Evolutionary conservation across 1,140 invertebrate species (phyloP).

Genomic region (Formica selysi): DNA sequence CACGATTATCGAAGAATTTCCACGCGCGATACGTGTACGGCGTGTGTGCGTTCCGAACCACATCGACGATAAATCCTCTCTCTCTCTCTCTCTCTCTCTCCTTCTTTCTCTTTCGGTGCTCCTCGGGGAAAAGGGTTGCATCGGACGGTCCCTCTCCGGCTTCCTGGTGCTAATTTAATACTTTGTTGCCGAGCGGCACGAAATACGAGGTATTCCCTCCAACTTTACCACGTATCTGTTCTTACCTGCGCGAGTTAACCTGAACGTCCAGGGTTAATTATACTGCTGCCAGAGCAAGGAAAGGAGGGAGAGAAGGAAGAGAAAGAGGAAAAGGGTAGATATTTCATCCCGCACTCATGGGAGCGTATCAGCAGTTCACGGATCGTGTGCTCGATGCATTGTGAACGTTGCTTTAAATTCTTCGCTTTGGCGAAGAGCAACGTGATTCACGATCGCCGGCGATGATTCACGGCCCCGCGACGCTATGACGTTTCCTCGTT

Average conservation of each 20-base stretch:
- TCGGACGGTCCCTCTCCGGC: constrained; percentile 23
- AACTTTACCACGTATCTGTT: constrained; percentile 48
- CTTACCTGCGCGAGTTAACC: constrained; percentile 69
- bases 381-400: neutral
- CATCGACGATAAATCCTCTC: constrained; percentile 53
- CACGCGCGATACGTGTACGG: neutral
- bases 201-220: constrained; percentile 58
- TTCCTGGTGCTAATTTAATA: constrained; percentile 65
- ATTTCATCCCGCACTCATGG: constrained; percentile 72
- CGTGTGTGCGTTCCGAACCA: constrained; percentile 45
- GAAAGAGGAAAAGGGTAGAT: constrained; percentile 52
- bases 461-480: constrained; percentile 75
- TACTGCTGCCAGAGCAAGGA: constrained; percentile 49
- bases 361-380: constrained; percentile 42
- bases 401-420: constrained; percentile 57
- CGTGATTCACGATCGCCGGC: constrained; percentile 75
- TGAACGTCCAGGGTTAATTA: constrained; percentile 72
- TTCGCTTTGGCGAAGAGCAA: constrained; percentile 67
- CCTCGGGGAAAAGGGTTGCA: constrained; percentile 50
- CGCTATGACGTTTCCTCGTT: constrained; percentile 71
- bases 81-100: neutral
- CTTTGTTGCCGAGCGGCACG: constrained; percentile 55
- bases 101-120: neutral
- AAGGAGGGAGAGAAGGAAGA: too few relatives aligned
- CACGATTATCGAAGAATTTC: constrained; percentile 56